A percentile compares a stretch with the other conserved stretches of the same genome.
Evolutionary conservation across 2,888 invertebrate genomes (phyloP).

Genomic region (Ptilodon capucinus): DNA sequence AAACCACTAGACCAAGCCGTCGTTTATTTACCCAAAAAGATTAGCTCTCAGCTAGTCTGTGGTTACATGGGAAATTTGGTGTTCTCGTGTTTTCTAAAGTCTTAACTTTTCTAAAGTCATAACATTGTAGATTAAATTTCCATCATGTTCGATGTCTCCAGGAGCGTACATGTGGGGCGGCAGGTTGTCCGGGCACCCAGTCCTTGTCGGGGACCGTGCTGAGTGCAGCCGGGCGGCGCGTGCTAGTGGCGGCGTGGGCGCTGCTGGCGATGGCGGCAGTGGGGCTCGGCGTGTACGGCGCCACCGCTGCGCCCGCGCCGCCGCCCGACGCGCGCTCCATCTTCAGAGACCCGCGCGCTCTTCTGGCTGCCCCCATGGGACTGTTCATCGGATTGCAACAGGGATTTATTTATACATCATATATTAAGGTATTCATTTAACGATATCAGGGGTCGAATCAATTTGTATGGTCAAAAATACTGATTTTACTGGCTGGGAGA

Average conservation of each 20-base stretch:
- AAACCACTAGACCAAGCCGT: too few species aligned
- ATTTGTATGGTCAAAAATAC: too few species aligned
- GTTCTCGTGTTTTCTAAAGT: too few species aligned
- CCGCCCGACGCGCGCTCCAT: constrained; percentile 61
- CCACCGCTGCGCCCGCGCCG: constrained; percentile 62
- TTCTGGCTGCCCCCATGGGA: constrained; percentile 89
- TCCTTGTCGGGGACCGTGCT: constrained; percentile 57
- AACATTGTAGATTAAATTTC: too few species aligned
- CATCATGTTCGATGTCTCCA: constrained; percentile 32
- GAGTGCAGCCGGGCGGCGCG: constrained; percentile 58
- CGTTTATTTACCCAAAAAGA: too few species aligned
- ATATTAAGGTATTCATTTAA: constrained; percentile 84
- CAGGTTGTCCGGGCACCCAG: constrained; percentile 70
- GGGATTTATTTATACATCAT: constrained; percentile 92
- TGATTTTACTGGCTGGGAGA: too few species aligned
- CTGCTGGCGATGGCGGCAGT: constrained; percentile 53
- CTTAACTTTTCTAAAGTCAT: too few species aligned
- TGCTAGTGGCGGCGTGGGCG: constrained; percentile 66
- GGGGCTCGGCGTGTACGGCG: constrained; percentile 61
- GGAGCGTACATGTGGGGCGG: constrained; percentile 66
- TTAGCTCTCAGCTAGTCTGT: too few species aligned
- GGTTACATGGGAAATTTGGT: too few species aligned
- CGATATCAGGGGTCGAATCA: too few species aligned
- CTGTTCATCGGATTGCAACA: constrained; percentile 92
- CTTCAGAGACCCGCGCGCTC: constrained; percentile 84